These are phyloP conservation scores for Nezara viridula DNA, from an alignment of 2,888 invertebrate species.

Conservation along the genomic window DNA sequence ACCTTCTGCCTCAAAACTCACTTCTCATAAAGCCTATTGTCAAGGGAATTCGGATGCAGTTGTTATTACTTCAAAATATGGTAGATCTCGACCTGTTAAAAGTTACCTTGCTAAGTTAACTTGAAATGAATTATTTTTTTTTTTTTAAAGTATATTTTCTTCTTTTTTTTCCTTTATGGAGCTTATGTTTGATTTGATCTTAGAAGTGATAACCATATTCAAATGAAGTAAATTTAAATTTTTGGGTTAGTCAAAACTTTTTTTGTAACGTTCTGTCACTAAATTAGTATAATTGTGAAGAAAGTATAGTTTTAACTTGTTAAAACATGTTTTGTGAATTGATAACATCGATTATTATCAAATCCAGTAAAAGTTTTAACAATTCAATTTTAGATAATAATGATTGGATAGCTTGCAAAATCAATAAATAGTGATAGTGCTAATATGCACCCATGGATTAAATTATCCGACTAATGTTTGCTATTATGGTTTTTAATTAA, in stretches of 20 bases:
- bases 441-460: not conserved
- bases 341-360: not conserved
- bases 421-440: not conserved
- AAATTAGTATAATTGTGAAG: not conserved
- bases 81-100: slow-evolving; percentile 55
- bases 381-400: not conserved
- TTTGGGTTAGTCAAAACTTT: not conserved
- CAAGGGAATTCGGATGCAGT: slow-evolving; percentile 37
- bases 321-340: not conserved
- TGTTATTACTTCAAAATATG: slow-evolving; percentile 59
- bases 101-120: slow-evolving; percentile 51
- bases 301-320: not conserved
- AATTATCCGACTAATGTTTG: not conserved
- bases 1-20: slow-evolving; percentile 47
- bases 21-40: slow-evolving; percentile 40
- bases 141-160: not conserved
- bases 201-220: not conserved
- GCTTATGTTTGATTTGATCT: not conserved
- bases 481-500: not conserved
- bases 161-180: not conserved
- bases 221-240: not conserved
- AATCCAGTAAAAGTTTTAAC: not conserved
- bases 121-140: slow-evolving; percentile 7
- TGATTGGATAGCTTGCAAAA: not conserved
- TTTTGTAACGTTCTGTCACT: not conserved